Evolutionary conservation across 2,888 invertebrate genomes (phyloP), one percentile per base, ranked within the genome.

Genomic region (Busseola fusca): DNA sequence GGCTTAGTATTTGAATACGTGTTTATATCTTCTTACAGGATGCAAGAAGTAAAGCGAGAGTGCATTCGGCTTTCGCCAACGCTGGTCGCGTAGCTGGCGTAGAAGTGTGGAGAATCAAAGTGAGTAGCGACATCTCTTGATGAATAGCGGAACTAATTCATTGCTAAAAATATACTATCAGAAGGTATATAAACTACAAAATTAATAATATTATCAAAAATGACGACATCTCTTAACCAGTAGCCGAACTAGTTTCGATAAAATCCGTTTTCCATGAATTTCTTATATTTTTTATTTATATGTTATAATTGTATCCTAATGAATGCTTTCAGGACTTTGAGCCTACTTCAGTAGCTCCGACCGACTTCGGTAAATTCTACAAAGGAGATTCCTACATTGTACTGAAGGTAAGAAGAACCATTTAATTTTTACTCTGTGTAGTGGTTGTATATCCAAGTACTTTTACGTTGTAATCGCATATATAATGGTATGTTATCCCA

Each of bases 351-450:
- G 97, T 98, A 64, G 96, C 97, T 0, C 96, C 96, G 74, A 96
- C 95, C 60, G 97, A 98, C 82, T 97, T 97, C 89, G 98, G 98
- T 4, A 98, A 98, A 92, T 98, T 98, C 93, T 97, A 97, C 91
- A 97, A 97, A 69, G 98, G 98, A 0, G 98, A 98, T 89, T 98
- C 98, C 0, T 98, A 98, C 91, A 97, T 98, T 72, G 96, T 98
- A 34, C 92, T 98, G 3, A 97, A 97, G 94, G 98, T 98, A 96
- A 96, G 96, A 96, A 96, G 96, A 42, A 48, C 6, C 1, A 0
- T 14, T 68, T 58, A 3, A 16, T 50, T 63, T 30, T 42, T 45
- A 45, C 42, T 27, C 27, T 7, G 21, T 54, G 54, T n/a, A n/a
- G n/a, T n/a, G n/a, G n/a, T n/a, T n/a, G n/a, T n/a, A n/a, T n/a